Evolutionary conservation across 2,888 invertebrate species (phyloP), one percentile per base, ranked within the genome.

Genomic region (Hemistola chrysoprasaria): DNA sequence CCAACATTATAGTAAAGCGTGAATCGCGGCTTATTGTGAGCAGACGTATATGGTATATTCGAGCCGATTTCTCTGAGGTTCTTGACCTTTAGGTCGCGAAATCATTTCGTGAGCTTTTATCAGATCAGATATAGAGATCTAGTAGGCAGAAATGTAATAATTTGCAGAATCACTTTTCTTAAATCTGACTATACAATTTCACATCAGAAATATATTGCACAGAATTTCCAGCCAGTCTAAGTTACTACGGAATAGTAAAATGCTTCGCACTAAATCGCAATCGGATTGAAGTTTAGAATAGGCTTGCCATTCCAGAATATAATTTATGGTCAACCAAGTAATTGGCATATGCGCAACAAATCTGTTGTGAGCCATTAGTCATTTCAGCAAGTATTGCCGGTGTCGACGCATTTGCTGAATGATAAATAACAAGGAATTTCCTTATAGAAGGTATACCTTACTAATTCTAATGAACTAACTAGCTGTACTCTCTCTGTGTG

Each of bases 11-110:
- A 62, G 65, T 64, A 64, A 65, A 75, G 71, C 75, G 70, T 74
- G 74, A 73, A 77, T 65, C 46, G 62, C 54, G 56, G 67, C 65
- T 73, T 71, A 78, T 78, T 78, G 73, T 78, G 62, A 38, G 33
- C 57, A 54, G 71, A 77, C 76, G 33, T 79, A 78, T 78, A 80
- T 67, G 78, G 80, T 54, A 65, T 69, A 75, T 65, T 63, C n/a
- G 56, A 68, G 61, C 59, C 63, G 51, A 64, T 64, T 65, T 67
- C 65, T 61, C 46, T 36, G 51, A 55, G 57, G 65, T 64, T 69
- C 65, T 54, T 32, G 66, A 65, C 70, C 69, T 55, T 33, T 45
- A 38, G 68, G 64, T 74, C 70, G 62, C 53, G 57, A 49, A 65
- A 59, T 65, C 61, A 62, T 67, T 62, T 59, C 58, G 53, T 61